Evolutionary conservation across 2,888 invertebrate genomes (phyloP).

Genomic region (Alsophila aescularia): DNA sequence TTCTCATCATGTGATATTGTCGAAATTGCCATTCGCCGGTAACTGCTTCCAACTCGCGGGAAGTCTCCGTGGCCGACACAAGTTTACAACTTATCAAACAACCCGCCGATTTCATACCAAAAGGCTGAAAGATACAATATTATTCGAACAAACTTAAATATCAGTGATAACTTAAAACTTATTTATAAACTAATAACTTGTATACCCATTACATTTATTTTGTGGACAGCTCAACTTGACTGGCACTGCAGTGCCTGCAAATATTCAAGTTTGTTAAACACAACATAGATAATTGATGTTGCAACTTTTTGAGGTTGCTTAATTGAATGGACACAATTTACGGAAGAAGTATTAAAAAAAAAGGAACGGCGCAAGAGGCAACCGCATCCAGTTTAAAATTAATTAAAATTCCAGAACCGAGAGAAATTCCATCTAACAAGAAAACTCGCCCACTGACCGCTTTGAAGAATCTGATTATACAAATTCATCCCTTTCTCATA

Average conservation of each 20-base stretch:
- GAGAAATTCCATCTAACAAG: slow-evolving; percentile 39
- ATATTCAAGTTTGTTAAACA: too few species aligned
- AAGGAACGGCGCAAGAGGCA: slow-evolving; percentile 13
- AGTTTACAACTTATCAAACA: slow-evolving; percentile 79
- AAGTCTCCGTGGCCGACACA: slow-evolving; percentile 70
- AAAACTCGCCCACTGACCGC: slow-evolving; percentile 47
- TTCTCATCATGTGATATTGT: slow-evolving; percentile 77
- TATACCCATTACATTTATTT: too few species aligned
- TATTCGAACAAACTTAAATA: too few species aligned
- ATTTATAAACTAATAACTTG: too few species aligned
- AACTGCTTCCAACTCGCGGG: slow-evolving; percentile 66
- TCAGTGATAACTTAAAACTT: too few species aligned
- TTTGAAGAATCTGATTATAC: slow-evolving; percentile 54
- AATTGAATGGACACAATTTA: slow-evolving; percentile 20
- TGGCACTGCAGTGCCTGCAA: too few species aligned
- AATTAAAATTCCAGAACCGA: slow-evolving; percentile 29
- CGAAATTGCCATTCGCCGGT: slow-evolving; percentile 76
- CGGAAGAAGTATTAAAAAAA: slow-evolving; percentile 16
- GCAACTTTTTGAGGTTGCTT: slow-evolving; percentile 33
- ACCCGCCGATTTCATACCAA: slow-evolving; percentile 69
- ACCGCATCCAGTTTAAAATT: slow-evolving; percentile 26
- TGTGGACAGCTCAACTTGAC: too few species aligned
- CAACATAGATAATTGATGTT: too few species aligned
- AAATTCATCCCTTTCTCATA: slow-evolving; percentile 53
- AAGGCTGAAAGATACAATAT: too few species aligned